Base-by-base conservation (phyloP, 1,140 invertebrate species). In the Bombyx mandarina region DNA sequence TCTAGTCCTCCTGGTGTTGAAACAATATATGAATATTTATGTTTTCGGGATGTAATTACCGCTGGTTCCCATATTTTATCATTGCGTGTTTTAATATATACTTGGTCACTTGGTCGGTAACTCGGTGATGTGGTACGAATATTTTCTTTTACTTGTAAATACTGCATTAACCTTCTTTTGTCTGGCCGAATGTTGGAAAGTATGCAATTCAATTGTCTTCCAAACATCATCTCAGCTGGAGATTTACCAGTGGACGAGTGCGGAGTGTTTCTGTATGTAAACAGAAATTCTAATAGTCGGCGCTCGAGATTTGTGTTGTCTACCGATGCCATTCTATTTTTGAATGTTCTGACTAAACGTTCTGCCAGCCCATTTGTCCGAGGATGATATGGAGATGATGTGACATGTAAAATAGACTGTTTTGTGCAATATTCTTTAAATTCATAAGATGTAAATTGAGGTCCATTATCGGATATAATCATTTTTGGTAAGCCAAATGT, bases 381-480 rank as follows among this genome's bases (percentile, higher is more conserved):
- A 10, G 54, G 54, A 49, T 56, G 56, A n/a, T 57, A 57, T 45
- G 56, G 56, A 10, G 43, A 52, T 8, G 56, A 52, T 8, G 42
- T 57, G 12, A 57, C 35, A 45, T 52, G 49, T 45, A 52, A 35
- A 8, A 57, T 57, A 6, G 48, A 43, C 42, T 52, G 18, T 10
- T 35, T 45, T 9, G 7, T 52, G 43, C 49, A 57, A 45, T 52
- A 57, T 22, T 52, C 26, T 52, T 51, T 51, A 45, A 57, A 57
- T 52, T 57, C 56, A 5, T 22, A 7, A n/a, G 48, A 57, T 22
- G n/a, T 45, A 22, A 57, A 57, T 52, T 57, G 56, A n/a, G 43
- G 7, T 45, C 49, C 49, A 26, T 57, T 57, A 35, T 57, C 49
- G 1, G 18, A 52, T 5, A 52, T 12, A 9, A 57, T 44, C 12